Evolutionary conservation across 2,113 vertebrate genomes (phyloP).

Genomic region (Poeciliopsis occidentalis): DNA sequence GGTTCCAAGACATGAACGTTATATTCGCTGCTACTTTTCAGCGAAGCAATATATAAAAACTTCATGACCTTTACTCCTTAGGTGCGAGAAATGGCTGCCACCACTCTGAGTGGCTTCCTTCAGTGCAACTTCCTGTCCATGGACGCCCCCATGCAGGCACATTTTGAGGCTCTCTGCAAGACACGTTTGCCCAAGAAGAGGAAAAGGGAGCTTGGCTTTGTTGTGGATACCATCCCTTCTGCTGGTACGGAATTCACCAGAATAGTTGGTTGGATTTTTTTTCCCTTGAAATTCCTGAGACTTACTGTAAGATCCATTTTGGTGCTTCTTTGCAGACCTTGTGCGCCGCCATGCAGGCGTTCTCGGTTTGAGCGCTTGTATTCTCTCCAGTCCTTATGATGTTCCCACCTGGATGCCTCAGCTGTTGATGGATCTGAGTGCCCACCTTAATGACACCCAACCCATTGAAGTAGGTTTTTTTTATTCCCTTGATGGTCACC

Average conservation of each 20-base stretch:
- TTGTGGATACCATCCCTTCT: slow-evolving; percentile 89
- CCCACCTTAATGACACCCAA: slow-evolving; percentile 96
- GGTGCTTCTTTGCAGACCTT: slow-evolving; percentile 80
- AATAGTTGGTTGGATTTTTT: not conserved
- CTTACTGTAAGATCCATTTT: not conserved
- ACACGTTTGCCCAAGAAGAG: slow-evolving; percentile 91
- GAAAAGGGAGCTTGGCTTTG: slow-evolving; percentile 84
- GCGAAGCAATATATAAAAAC: not conserved
- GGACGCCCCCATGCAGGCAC: slow-evolving; percentile 90
- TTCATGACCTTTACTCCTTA: slow-evolving; percentile 35
- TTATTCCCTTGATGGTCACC: not conserved
- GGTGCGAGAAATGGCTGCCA: slow-evolving; percentile 98
- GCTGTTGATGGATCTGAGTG: slow-evolving; percentile 95
- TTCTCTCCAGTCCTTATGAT: slow-evolving; percentile 94
- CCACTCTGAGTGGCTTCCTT: slow-evolving; percentile 92
- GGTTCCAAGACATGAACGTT: not conserved
- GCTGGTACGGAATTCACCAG: slow-evolving; percentile 78
- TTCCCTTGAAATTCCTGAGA: not conserved
- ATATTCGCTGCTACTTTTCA: not conserved
- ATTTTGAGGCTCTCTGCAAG: slow-evolving; percentile 95
- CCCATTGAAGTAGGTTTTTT: slow-evolving; percentile 88
- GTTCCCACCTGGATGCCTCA: slow-evolving; percentile 99
- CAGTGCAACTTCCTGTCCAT: slow-evolving; percentile 95
- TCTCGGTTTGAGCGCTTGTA: slow-evolving; percentile 94
- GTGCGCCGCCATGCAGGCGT: slow-evolving; percentile 95